Evolutionary conservation across 2,113 vertebrate species (phyloP).

Genomic region (Lepisosteus oculatus): DNA sequence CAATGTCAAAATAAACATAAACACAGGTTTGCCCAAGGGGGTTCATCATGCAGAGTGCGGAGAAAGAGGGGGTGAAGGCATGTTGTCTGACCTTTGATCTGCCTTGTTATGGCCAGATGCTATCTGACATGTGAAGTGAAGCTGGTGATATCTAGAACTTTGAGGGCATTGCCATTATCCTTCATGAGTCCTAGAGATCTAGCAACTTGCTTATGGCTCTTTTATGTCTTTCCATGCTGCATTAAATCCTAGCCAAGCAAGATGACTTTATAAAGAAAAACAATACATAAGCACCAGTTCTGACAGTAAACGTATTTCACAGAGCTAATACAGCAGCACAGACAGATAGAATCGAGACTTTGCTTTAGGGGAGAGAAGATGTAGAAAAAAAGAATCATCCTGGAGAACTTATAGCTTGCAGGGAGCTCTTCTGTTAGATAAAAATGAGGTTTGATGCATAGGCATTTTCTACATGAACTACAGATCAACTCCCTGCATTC

Average conservation of each 20-base stretch:
- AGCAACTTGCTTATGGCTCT: constrained; percentile 1
- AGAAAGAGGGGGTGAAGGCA: no score
- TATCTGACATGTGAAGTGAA: no score
- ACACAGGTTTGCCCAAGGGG: no score
- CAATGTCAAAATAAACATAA: no score
- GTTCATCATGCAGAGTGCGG: no score
- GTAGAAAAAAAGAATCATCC: neutral
- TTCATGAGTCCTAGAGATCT: neutral
- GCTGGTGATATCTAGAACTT: neutral
- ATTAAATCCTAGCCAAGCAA: constrained; percentile 11
- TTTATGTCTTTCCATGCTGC: constrained; percentile 6
- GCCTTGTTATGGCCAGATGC: no score
- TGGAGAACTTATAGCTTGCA: neutral
- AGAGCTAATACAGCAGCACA: neutral
- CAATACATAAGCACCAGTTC: constrained; percentile 5
- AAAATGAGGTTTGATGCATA: no score
- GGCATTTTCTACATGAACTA: no score
- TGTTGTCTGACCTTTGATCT: no score
- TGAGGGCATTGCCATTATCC: neutral
- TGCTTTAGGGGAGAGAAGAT: neutral
- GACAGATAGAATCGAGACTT: neutral
- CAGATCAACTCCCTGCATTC: no score
- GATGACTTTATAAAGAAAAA: constrained; percentile 13
- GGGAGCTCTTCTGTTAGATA: neutral
- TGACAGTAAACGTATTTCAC: constrained; percentile 6